A percentile compares a stretch with the other conserved stretches of the same genome.
phyloP scores from a whole-genome alignment of 2,888 invertebrate genomes.

The Heliconius hortense region DNA sequence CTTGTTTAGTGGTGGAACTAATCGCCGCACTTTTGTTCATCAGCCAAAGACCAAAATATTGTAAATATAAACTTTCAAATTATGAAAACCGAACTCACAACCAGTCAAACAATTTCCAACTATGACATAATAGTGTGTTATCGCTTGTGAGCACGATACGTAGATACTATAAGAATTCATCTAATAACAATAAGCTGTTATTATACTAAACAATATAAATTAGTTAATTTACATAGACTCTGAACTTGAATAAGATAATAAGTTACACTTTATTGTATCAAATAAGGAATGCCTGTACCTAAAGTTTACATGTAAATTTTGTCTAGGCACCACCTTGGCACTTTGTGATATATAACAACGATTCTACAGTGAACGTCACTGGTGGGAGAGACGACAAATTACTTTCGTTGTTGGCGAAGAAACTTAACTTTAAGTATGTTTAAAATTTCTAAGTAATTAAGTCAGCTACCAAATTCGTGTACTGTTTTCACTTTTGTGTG shows the following conservation, averaged over 20 bases:
- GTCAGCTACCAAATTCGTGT: neutral
- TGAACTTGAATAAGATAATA: conserved; percentile 1
- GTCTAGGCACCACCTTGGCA: conserved; percentile 88
- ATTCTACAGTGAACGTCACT: conserved; percentile 79
- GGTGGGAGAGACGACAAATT: conserved; percentile 89
- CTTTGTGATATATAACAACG: conserved; percentile 85
- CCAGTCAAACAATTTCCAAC: neutral
- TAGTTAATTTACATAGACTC: neutral
- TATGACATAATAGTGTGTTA: neutral
- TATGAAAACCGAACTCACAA: neutral
- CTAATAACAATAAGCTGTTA: neutral
- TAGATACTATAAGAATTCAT: neutral
- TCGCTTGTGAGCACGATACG: neutral
- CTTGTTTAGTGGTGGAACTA: too few species aligned
- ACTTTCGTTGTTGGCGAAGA: conserved; percentile 82
- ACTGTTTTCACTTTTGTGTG: conserved; percentile 13
- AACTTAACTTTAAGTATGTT: conserved; percentile 86
- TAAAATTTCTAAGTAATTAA: conserved; percentile 18
- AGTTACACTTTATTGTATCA: conserved; percentile 9
- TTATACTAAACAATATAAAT: neutral
- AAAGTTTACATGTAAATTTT: conserved; percentile 28
- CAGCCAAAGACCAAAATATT: neutral
- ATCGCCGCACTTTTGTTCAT: too few species aligned
- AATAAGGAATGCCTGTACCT: conserved; percentile 6
- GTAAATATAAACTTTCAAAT: neutral